phyloP scores from a whole-genome alignment of 2,888 invertebrate species.

The Clitarchus hookeri region DNA sequence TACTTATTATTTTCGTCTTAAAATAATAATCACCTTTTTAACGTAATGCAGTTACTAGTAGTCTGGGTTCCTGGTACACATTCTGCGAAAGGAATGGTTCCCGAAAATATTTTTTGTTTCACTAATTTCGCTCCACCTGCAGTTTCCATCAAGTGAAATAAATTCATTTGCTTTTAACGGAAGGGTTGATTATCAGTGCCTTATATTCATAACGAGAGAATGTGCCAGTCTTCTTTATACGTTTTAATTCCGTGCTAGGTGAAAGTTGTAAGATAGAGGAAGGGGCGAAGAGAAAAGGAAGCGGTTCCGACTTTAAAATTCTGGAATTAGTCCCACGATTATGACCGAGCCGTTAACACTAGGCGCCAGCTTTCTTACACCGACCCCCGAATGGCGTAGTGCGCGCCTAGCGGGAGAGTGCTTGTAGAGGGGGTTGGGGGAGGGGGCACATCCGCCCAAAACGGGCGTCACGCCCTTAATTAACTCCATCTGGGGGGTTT shows the following conservation, averaged over 20 bases:
- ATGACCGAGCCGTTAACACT: background rate
- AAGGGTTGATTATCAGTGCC: no score
- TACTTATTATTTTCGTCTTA: no score
- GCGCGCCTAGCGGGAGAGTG: background rate
- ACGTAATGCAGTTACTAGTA: no score
- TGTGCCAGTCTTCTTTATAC: background rate
- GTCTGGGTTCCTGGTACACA: no score
- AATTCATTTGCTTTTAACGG: no score
- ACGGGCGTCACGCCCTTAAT: conserved; percentile 4
- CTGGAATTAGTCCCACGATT: background rate
- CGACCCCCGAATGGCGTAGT: background rate
- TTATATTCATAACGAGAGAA: background rate
- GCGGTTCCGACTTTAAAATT: background rate
- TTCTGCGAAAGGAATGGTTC: no score
- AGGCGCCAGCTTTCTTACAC: background rate
- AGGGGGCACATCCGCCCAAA: background rate
- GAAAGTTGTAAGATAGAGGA: background rate
- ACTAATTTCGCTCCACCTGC: no score
- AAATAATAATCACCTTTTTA: no score
- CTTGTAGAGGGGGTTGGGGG: background rate
- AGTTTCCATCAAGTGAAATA: no score
- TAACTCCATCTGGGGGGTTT: conserved; percentile 3
- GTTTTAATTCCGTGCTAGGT: background rate
- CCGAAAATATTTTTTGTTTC: no score
- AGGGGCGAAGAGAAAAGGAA: background rate